Conservation (phyloP, 2,888 invertebrate genomes). For the Diarsia rubi region DNA sequence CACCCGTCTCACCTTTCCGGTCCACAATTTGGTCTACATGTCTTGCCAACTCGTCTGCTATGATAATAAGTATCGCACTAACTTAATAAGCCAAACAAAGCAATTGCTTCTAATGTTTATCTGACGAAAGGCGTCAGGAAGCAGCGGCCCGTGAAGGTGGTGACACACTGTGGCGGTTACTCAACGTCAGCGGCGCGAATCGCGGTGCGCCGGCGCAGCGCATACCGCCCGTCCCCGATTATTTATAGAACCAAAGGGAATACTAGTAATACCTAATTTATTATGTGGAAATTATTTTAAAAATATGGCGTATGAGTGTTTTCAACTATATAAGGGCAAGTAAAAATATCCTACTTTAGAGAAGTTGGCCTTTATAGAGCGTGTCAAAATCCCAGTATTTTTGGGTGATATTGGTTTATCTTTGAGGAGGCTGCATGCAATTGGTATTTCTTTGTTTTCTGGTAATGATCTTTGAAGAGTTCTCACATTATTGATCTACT, state of each 20-base stretch:
- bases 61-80: constrained; percentile 44
- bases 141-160: constrained; percentile 80
- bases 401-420: neutral
- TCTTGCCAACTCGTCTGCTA: neutral
- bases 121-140: constrained; percentile 66
- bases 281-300: constrained; percentile 17
- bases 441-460: neutral
- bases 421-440: neutral
- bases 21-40: constrained; percentile 4
- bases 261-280: constrained; percentile 48
- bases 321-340: neutral
- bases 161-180: constrained; percentile 77
- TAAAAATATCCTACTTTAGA: neutral
- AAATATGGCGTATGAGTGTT: neutral
- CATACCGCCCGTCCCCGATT: constrained; percentile 62
- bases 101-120: constrained; percentile 66
- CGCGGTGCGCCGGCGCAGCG: constrained; percentile 61
- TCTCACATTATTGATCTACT: neutral
- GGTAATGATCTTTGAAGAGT: neutral
- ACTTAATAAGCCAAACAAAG: constrained; percentile 65
- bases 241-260: constrained; percentile 64
- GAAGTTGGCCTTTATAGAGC: neutral
- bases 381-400: neutral
- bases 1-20: neutral
- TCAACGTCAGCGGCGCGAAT: constrained; percentile 70